Conservation (phyloP, 1,140 invertebrate genomes). For the Drosophila nebulosa region DNA sequence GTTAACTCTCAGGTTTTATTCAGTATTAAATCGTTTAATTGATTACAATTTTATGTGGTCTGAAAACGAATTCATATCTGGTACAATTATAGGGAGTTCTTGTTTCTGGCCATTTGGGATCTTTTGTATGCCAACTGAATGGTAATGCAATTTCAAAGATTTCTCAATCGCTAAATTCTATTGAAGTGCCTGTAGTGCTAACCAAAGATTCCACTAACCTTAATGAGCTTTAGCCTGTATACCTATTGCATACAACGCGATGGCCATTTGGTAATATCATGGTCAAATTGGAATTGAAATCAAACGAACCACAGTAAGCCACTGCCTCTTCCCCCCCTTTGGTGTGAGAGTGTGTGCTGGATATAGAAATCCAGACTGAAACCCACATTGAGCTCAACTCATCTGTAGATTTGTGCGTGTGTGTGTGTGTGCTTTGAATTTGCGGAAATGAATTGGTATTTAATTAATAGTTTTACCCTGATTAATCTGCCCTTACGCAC, state of each 20-base stretch:
- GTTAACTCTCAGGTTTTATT: too few species aligned
- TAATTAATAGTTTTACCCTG: conserved; percentile 81
- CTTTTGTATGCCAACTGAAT: background rate
- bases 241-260: background rate
- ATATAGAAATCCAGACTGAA: conserved; percentile 47
- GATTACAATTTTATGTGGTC: background rate
- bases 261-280: conserved; percentile 19
- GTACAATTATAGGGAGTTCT: background rate
- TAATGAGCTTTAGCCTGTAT: background rate
- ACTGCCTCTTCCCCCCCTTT: background rate
- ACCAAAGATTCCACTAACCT: background rate
- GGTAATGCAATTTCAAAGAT: background rate
- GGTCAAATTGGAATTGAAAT: conserved; percentile 29
- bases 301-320: conserved; percentile 50
- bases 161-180: background rate
- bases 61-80: background rate
- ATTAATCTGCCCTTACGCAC: conserved; percentile 76
- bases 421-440: conserved; percentile 68
- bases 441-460: conserved; percentile 81
- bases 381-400: conserved; percentile 33
- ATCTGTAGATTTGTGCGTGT: conserved; percentile 20
- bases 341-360: conserved; percentile 24
- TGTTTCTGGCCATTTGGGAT: background rate
- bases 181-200: background rate
- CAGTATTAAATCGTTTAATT: too few species aligned